A percentile compares a stretch with the other conserved stretches of the same genome.
phyloP scores from a whole-genome alignment of 2,888 invertebrate genomes.

The Chymomyza caudatula region DNA sequence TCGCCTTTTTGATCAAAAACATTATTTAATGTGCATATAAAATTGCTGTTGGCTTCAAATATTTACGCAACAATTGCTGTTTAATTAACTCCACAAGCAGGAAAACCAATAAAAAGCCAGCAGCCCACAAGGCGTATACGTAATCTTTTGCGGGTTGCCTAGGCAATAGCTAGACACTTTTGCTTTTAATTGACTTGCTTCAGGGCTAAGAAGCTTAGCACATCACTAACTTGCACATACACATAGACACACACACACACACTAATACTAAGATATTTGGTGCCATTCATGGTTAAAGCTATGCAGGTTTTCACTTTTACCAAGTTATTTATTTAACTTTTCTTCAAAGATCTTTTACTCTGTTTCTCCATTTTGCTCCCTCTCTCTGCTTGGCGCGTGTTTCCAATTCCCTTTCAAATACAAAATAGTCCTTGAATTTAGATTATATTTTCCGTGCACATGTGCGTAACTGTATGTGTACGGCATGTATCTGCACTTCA shows the following conservation, averaged over 20 bases:
- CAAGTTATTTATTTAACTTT: neutral
- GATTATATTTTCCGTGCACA: slow-evolving; percentile 1
- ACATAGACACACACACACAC: neutral
- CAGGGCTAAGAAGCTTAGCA: neutral
- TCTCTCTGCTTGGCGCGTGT: neutral
- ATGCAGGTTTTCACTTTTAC: neutral
- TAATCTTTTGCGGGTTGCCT: neutral
- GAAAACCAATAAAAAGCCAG: neutral
- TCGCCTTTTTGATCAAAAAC: neutral
- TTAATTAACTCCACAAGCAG: neutral
- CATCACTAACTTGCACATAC: neutral
- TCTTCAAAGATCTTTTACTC: neutral
- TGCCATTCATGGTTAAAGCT: neutral
- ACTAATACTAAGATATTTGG: neutral
- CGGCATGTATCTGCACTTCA: neutral
- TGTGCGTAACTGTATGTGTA: neutral
- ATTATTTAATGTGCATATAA: neutral
- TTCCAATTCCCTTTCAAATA: neutral
- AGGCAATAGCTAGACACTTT: neutral
- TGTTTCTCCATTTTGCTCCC: too few relatives aligned
- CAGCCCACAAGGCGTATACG: neutral
- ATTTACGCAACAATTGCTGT: neutral
- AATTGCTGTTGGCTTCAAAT: neutral
- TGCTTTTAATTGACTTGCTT: neutral
- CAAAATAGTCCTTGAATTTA: neutral